phyloP scores from a whole-genome alignment of 2,113 vertebrate species.

The Zeus faber region DNA sequence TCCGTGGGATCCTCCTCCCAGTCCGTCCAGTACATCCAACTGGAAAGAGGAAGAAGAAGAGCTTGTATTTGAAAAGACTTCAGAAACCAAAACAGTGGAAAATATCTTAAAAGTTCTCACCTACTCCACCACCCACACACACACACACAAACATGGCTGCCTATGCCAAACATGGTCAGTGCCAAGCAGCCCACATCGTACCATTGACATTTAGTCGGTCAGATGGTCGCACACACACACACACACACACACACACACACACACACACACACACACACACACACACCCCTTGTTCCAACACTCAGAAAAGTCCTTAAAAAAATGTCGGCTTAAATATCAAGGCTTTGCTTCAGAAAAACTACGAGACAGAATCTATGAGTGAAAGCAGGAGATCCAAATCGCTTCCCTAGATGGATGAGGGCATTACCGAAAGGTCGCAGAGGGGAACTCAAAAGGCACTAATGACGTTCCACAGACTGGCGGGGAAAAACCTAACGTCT shows the following conservation, averaged over 20 bases:
- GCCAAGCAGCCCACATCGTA: no score
- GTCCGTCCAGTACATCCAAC: conserved; percentile 99
- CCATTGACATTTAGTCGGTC: no score
- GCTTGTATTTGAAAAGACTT: no score
- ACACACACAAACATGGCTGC: no score
- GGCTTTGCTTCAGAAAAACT: no score
- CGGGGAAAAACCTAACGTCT: conserved; percentile 28
- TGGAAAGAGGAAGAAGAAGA: conserved; percentile 58
- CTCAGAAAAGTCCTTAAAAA: no score
- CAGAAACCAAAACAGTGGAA: neutral
- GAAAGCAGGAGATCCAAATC: neutral
- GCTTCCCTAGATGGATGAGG: neutral
- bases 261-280: conserved; percentile 17
- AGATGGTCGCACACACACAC: no score
- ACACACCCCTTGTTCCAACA: neutral
- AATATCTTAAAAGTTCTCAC: neutral
- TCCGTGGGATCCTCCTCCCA: conserved; percentile 98
- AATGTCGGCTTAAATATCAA: no score
- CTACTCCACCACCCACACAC: neutral
- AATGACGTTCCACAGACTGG: neutral
- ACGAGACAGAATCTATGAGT: no score
- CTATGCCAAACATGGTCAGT: no score
- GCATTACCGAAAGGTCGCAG: neutral
- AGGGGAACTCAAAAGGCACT: neutral
- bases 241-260: no score